Evolutionary conservation across 2,797 vertebrate genomes (phyloP), one percentile per base, ranked within the genome.

Genomic region (Hozukius guyotensis): DNA sequence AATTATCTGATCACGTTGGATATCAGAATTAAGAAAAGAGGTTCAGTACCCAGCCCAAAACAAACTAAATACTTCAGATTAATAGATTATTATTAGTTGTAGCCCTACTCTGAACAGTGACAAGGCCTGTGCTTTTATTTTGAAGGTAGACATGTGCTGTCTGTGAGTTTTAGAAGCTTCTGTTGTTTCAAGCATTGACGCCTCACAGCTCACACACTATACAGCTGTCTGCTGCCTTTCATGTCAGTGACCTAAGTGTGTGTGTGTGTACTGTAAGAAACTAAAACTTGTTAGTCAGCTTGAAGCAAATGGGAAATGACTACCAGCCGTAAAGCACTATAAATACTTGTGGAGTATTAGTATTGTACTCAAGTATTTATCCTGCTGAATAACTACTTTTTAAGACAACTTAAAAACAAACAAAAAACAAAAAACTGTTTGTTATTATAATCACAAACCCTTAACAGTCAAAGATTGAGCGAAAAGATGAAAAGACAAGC

Each of bases 191-290:
- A 34, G 53, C 25, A 0, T 69, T 49, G 63, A 81, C 13, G 91
- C 91, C 74, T 88, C 82, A 76, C 34, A 72, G 91, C 81, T 80
- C 84, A 25, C 42, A 80, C 70, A 91, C 88, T 79, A 81, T 81
- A 42, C 82, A 88, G 79, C 72, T 89, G 89, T 88, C 88, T 55
- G 81, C 36, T 72, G 55, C 3, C 12, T 16, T 81, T 71, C n/a
- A 64, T 31, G 63, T 90, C 89, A 89, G 1, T 3, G 32, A 60
- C 22, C 22, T 4, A 1, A 57, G 42, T 46, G 1, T 46, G 42
- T 46, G 42, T 46, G 42, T 46, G 42, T 46, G 42, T 3, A 61
- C 46, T 53, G 25, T 4, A 55, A 82, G 38, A 80, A 72, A 60
- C 31, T 24, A 27, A 85, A 88, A 86, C 68, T 27, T 52, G 75